These are phyloP conservation scores for Microcebus ravelobensis DNA, from an alignment of 2,113 vertebrate genomes.

Conservation along the genomic window DNA sequence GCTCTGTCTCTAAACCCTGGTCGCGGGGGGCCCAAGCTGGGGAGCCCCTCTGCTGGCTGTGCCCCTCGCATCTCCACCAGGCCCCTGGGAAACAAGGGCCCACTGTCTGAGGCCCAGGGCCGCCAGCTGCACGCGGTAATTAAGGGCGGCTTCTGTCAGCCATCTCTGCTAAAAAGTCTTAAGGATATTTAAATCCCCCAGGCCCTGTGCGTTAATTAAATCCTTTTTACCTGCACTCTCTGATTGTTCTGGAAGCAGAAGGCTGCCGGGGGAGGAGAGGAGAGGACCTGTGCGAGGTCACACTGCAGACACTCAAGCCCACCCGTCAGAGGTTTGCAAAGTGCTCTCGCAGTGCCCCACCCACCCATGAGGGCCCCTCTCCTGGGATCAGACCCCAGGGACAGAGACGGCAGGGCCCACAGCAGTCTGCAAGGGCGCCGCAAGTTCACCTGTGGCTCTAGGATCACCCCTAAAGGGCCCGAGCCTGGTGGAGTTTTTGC, in stretches of 20 bases:
- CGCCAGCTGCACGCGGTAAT: neutral
- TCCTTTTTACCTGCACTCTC: slow-evolving; percentile 26
- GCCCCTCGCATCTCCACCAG: neutral
- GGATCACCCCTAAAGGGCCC: neutral
- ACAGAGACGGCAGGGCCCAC: neutral
- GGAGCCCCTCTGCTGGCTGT: neutral
- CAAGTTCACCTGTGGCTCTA: neutral
- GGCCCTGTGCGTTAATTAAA: slow-evolving; percentile 58
- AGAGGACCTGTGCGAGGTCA: neutral
- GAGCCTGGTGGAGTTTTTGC: neutral
- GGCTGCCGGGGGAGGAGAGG: neutral
- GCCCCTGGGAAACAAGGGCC: neutral
- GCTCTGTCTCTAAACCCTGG: neutral
- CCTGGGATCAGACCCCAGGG: neutral
- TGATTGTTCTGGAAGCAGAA: slow-evolving; percentile 24
- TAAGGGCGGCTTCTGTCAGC: slow-evolving; percentile 45
- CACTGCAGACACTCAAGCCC: neutral
- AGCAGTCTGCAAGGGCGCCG: too few species aligned
- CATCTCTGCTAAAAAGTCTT: slow-evolving; percentile 58
- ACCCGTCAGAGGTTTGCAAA: neutral
- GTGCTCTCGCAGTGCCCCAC: fast-evolving
- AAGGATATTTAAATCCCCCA: slow-evolving; percentile 45
- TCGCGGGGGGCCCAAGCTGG: neutral
- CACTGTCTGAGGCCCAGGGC: neutral
- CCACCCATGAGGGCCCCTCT: neutral